Evolutionary conservation across 2,888 invertebrate species (phyloP).

Genomic region (Trachelus stipa): DNA sequence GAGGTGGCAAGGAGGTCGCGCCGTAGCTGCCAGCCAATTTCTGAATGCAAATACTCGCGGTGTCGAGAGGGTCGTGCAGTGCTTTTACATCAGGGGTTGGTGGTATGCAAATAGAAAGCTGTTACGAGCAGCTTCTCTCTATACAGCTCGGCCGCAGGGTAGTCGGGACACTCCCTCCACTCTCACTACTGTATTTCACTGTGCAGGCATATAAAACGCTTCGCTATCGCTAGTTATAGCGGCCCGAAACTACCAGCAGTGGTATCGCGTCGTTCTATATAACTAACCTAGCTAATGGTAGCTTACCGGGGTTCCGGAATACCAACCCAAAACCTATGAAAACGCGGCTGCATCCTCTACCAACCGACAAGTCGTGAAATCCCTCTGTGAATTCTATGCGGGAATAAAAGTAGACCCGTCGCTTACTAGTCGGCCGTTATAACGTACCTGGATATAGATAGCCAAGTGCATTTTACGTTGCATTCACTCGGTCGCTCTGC

Average conservation of each 20-base stretch:
- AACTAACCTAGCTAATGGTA: neutral
- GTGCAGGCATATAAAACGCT: neutral
- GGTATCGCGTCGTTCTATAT: neutral
- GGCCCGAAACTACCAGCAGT: neutral
- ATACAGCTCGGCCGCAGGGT: conserved; percentile 30
- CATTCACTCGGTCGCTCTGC: too few species aligned
- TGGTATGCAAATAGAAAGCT: conserved; percentile 65
- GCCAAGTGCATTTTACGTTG: neutral
- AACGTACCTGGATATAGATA: neutral
- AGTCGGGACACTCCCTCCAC: neutral
- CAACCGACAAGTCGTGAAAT: neutral
- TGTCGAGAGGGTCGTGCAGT: conserved; percentile 48
- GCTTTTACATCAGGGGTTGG: conserved; percentile 26
- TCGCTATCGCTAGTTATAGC: neutral
- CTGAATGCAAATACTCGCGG: conserved; percentile 66
- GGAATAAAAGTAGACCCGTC: neutral
- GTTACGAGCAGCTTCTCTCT: conserved; percentile 44
- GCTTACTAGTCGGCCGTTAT: neutral
- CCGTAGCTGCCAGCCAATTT: conserved; percentile 62
- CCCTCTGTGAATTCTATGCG: neutral
- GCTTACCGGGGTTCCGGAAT: neutral
- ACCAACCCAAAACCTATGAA: neutral
- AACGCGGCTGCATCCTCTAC: neutral
- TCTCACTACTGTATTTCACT: neutral
- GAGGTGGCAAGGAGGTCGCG: conserved; percentile 54